Evolutionary conservation across 2,888 invertebrate species (phyloP).

Genomic region (Ichneumoninae sp.): DNA sequence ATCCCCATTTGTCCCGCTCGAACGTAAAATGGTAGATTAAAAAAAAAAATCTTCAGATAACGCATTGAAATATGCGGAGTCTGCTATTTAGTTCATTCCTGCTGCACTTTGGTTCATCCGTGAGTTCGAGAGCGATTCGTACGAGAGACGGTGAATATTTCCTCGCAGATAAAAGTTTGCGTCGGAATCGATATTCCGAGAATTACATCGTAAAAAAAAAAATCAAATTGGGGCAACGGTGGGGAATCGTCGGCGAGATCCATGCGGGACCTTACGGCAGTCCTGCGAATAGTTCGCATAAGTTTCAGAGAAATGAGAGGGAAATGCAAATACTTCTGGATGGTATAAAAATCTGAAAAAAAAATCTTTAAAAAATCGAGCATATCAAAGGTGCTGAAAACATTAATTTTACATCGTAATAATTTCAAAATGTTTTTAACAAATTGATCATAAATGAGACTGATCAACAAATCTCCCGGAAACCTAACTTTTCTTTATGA

Average conservation of each 20-base stretch:
- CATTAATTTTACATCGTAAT: no score
- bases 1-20: not conserved
- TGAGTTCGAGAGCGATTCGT: not conserved
- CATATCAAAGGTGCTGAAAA: no score
- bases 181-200: not conserved
- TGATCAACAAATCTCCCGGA: no score
- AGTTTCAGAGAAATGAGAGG: no score
- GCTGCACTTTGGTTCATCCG: not conserved
- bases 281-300: no score
- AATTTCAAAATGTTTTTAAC: no score
- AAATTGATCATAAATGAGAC: no score
- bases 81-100: not conserved
- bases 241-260: not conserved
- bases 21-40: not conserved
- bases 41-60: conserved; percentile 8
- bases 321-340: no score
- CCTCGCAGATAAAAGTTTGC: not conserved
- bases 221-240: not conserved
- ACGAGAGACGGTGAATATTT: not conserved
- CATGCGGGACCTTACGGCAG: no score
- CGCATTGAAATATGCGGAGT: not conserved
- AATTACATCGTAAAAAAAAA: not conserved
- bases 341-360: no score
- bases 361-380: no score
- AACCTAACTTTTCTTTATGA: no score